Evolutionary conservation across 2,113 vertebrate genomes (phyloP), one percentile per base, ranked within the genome.

Genomic region (Natator depressus): DNA sequence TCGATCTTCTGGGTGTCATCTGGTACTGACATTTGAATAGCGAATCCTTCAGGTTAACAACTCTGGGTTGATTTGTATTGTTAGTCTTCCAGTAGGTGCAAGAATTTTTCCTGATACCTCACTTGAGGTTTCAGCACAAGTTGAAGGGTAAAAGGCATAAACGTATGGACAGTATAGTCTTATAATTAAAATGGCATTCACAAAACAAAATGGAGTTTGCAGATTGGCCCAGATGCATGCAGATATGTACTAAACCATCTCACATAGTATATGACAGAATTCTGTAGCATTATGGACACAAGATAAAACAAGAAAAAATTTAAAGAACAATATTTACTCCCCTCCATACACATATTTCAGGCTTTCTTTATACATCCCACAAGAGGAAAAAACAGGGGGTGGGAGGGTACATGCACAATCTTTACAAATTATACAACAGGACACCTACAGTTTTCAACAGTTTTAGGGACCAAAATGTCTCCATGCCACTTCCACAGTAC

Each of bases 11-110:
- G 1, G 35, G 2, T 0, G 7, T 49, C 17, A 8, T 53, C 29
- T 11, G 12, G 19, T 0, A 0, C n/a, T 3, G 31, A 4, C 8
- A 1, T 10, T 0, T 1, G 8, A 83, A 57, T 22, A 91, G 87
- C 51, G 87, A 51, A 72, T 11, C 47, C 79, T 62, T 82, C 62
- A 49, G 4, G 82, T 11, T 55, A 55, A 55, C 5, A 20, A 55
- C 54, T 22, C 22, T 24, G 53, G 59, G 13, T 72, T 38, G n/a
- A 29, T 84, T 10, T 1, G 1, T 0, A 27, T 24, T 4, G 54
- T 6, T 0, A 59, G 82, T 38, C 7, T 54, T 82, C 57, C 19
- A 42, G 29, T 51, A 87, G 93, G 89, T 82, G 0, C 27, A 88
- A n/a, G 51, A 76, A 80, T 3, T 42, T 55, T 27, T 95, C 27